These are phyloP conservation scores for Podarcis lilfordi DNA, from an alignment of 2,797 vertebrate species.

Conservation along the genomic window DNA sequence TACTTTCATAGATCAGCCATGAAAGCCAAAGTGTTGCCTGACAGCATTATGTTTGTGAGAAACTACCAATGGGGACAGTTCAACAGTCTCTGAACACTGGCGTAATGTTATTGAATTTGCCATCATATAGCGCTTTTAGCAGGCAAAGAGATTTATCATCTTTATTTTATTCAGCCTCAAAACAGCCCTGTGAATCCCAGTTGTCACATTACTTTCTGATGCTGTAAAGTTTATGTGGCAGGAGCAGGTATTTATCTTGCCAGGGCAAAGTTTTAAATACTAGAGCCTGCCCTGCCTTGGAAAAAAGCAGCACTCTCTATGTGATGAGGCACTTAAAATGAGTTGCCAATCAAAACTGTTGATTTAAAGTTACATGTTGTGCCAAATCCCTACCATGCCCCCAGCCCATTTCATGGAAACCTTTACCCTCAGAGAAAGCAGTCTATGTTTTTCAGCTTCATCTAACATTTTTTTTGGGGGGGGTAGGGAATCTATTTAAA, in stretches of 20 bases:
- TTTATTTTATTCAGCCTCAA: conserved; percentile 31
- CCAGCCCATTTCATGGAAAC: not conserved
- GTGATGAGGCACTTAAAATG: not conserved
- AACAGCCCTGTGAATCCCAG: conserved; percentile 27
- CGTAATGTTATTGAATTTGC: conserved; percentile 41
- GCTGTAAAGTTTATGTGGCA: conserved; percentile 21
- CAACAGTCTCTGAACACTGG: conserved; percentile 22
- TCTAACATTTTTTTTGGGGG: not conserved
- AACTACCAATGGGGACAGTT: conserved; percentile 33
- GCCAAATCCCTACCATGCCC: not conserved
- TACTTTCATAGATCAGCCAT: conserved; percentile 18
- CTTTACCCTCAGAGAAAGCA: not conserved
- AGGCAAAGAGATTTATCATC: conserved; percentile 30
- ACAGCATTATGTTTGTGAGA: conserved; percentile 36
- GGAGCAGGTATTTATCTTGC: conserved; percentile 22
- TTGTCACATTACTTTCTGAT: conserved; percentile 31
- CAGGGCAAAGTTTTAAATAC: conserved; percentile 21
- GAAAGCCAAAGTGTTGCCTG: conserved; percentile 35
- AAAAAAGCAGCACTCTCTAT: not conserved
- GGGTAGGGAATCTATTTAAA: too few species aligned
- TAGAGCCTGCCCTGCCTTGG: not conserved
- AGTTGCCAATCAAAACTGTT: not conserved
- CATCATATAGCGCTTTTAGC: conserved; percentile 27
- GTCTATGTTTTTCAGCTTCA: not conserved
- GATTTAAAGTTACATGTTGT: not conserved